Percentiles rank a stretch among this genome's conserved stretches.
Conservation (phyloP, 2,113 vertebrate species). For the Callionymus lyra region DNA sequence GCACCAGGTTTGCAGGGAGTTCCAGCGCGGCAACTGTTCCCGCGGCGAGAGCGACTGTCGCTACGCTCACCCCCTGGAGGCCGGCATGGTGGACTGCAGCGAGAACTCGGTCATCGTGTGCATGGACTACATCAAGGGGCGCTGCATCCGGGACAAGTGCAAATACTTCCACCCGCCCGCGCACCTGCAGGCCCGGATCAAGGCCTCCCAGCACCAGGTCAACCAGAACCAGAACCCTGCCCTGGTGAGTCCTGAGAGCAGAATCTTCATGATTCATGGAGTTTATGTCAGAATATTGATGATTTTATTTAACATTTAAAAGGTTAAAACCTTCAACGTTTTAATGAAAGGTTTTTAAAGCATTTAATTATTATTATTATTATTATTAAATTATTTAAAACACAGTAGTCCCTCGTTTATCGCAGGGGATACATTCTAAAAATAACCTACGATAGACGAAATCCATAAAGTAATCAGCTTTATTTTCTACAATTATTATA, state of each 20-base stretch:
- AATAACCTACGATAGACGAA: too few species aligned
- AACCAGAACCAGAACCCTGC: constrained; percentile 79
- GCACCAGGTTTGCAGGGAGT: constrained; percentile 89
- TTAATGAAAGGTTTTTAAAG: neutral
- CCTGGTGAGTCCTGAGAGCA: constrained; percentile 74
- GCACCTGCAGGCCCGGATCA: constrained; percentile 97
- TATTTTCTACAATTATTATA: too few species aligned
- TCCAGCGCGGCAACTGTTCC: constrained; percentile 95
- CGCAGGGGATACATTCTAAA: too few species aligned
- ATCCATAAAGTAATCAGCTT: too few species aligned
- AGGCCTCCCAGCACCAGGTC: constrained; percentile 92
- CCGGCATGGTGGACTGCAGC: constrained; percentile 91
- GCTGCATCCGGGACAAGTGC: constrained; percentile 96
- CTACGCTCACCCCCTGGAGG: constrained; percentile 91
- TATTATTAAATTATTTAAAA: too few species aligned
- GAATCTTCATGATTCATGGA: neutral
- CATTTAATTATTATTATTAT: too few species aligned
- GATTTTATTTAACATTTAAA: neutral
- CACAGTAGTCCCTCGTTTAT: too few species aligned
- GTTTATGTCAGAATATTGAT: neutral
- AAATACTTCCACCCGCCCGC: constrained; percentile 97
- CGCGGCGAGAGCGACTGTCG: constrained; percentile 96
- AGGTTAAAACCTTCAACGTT: neutral
- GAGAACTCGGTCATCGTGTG: constrained; percentile 97
- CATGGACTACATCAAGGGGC: constrained; percentile 99